These are phyloP conservation scores for Perognathus longimembris DNA, from an alignment of 2,113 vertebrate genomes.

Conservation along the genomic window DNA sequence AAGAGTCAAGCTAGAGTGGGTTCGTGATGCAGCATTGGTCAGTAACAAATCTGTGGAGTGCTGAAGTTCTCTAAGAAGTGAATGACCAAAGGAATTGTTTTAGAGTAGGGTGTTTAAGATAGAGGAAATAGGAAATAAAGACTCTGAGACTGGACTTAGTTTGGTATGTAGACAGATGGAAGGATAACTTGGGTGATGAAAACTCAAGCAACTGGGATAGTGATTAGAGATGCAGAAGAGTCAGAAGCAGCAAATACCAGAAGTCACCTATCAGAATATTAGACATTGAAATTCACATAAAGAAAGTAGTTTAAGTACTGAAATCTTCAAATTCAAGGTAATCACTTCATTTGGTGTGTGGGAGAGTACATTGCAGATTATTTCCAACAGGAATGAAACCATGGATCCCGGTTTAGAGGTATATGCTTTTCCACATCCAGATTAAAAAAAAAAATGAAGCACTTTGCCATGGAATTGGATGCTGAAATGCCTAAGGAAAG, in stretches of 20 bases:
- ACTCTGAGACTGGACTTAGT: neutral
- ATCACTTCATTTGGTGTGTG: neutral
- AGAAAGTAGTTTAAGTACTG: neutral
- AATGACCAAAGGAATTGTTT: neutral
- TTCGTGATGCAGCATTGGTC: neutral
- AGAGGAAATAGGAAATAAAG: neutral
- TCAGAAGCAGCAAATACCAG: neutral
- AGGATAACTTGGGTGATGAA: neutral
- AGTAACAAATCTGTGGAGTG: neutral
- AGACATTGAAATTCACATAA: neutral
- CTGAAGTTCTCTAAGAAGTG: neutral
- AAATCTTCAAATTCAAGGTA: neutral
- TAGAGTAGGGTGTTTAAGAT: neutral
- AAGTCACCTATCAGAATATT: neutral
- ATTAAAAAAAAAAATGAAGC: neutral
- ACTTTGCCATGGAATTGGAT: neutral
- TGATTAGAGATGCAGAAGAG: neutral
- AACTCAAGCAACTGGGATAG: neutral
- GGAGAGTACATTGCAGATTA: neutral
- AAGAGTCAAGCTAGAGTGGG: neutral
- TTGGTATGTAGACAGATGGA: neutral
- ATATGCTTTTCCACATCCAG: neutral
- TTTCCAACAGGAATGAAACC: neutral
- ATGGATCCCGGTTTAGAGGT: neutral
- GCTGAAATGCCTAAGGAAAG: neutral